phyloP scores from a whole-genome alignment of 2,797 vertebrate genomes.

The Anabacerthia variegaticeps region DNA sequence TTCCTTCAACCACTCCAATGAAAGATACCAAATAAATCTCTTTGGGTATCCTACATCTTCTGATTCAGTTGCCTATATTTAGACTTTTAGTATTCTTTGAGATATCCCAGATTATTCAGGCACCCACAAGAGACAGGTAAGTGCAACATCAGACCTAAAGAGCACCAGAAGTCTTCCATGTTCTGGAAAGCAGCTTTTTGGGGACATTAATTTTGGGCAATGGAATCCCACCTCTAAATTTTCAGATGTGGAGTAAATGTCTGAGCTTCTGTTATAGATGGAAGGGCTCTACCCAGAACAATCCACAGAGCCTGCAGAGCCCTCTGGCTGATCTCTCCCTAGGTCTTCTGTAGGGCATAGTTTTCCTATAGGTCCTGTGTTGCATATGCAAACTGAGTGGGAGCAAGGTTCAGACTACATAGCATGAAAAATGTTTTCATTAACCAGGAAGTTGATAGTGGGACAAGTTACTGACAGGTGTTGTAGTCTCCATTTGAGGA shows the following conservation, averaged over 20 bases:
- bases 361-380: neutral
- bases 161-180: neutral
- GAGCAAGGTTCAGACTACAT: neutral
- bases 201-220: neutral
- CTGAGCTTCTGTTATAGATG: neutral
- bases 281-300: neutral
- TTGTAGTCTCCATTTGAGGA: neutral
- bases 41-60: neutral
- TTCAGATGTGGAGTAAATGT: neutral
- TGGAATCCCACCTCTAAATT: neutral
- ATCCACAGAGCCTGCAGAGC: neutral
- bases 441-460: neutral
- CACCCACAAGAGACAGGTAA: neutral
- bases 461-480: neutral
- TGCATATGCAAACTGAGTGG: neutral
- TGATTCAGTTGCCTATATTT: neutral
- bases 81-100: neutral
- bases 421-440: neutral
- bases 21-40: neutral
- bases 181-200: neutral
- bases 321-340: neutral
- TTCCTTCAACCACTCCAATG: neutral
- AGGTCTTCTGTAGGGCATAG: too few relatives aligned
- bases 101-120: neutral
- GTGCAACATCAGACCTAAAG: neutral